Base-by-base conservation (phyloP, 1,140 invertebrate genomes). In the Brachionus rubens region DNA sequence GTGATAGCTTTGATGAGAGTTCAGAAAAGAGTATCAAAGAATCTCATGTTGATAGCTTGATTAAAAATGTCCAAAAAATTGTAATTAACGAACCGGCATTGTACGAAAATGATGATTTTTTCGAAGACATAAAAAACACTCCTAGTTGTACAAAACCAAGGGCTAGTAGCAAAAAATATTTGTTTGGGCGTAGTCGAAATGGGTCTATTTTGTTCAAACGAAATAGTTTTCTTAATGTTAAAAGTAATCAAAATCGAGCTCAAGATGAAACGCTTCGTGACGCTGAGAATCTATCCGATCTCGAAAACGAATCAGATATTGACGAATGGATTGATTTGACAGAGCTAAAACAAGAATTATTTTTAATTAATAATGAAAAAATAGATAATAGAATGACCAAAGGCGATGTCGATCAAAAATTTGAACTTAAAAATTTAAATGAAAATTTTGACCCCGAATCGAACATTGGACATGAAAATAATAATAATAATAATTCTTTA, bases 181-280 rank as follows among this genome's bases (percentile, higher is more conserved):
- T n/a, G n/a, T n/a, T n/a, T n/a, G n/a, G n/a, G n/a, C n/a, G n/a
- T n/a, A n/a, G n/a, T n/a, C n/a, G n/a, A n/a, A n/a, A n/a, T n/a
- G n/a, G n/a, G n/a, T n/a, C n/a, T n/a, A n/a, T n/a, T n/a, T n/a
- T n/a, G n/a, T n/a, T 16, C 5, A 46, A 3, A 14, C 5, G 14
- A 14, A 46, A 46, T 46, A 46, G n/a, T 46, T 7, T 7, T 46
- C 3, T n/a, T 12, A 43, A 43, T 65, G 10, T 43, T 65, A 12
- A 43, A 12, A 41, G 28, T 24, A 65, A 24, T 65, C 24, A 65
- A 43, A 30, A 43, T 65, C 7, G 59, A n/a, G 46, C 28, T 12
- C 26, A 26, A 33, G 68, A 72, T 36, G 68, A 72, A 54, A 72
- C 68, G 46, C 68, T 72, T 50, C 46, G 43, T 24, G 68, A 72